These are phyloP conservation scores for Gorilla gorilla DNA, from an alignment of 2,113 vertebrate species.

Conservation along the genomic window DNA sequence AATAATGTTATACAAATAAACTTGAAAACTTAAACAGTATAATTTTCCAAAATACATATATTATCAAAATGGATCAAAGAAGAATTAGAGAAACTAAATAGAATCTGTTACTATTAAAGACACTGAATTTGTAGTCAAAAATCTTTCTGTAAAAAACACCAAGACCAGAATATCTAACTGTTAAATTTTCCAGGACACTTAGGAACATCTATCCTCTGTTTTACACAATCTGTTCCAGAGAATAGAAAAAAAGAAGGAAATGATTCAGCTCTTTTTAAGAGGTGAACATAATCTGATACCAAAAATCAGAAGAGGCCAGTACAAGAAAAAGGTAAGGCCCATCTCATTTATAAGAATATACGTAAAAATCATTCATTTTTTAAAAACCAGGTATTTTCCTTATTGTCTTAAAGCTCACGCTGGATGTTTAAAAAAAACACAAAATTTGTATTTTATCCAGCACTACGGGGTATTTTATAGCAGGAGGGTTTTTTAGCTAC, in stretches of 20 bases:
- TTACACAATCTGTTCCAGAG: not conserved
- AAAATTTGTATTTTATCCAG: not conserved
- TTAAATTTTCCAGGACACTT: not conserved
- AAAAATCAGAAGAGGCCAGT: not conserved
- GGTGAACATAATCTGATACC: not conserved
- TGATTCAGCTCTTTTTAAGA: not conserved
- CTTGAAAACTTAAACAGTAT: not conserved
- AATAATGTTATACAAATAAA: not conserved
- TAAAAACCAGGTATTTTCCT: not conserved
- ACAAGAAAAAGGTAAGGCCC: not conserved
- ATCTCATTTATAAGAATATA: not conserved
- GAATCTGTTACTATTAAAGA: not conserved
- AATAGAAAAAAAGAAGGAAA: not conserved
- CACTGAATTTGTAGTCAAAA: not conserved
- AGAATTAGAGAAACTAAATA: slow-evolving; percentile 1
- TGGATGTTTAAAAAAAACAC: not conserved
- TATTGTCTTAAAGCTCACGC: not conserved
- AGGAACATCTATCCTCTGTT: not conserved
- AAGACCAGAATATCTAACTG: not conserved
- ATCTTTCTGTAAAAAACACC: slow-evolving; percentile 3
- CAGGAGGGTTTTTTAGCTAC: not conserved
- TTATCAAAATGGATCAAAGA: slow-evolving; percentile 10
- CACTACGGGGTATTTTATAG: not conserved
- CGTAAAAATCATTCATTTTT: not conserved
- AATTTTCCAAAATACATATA: not conserved